A percentile compares a stretch with the other conserved stretches of the same genome.
Evolutionary conservation across 2,888 invertebrate species (phyloP).

Genomic region (Tetheella fluctuosa): DNA sequence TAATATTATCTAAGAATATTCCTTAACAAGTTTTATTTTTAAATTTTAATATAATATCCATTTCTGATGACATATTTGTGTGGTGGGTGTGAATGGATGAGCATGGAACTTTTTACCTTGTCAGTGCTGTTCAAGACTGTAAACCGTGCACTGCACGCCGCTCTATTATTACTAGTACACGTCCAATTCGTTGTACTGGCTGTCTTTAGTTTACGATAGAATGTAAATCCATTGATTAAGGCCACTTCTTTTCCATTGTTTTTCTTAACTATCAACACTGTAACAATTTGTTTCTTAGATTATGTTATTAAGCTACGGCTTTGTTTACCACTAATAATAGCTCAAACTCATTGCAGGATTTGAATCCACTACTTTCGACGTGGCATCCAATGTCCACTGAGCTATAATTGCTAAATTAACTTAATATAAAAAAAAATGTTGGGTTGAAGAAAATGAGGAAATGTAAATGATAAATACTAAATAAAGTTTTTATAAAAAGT

Average conservation of each 20-base stretch:
- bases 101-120: neutral
- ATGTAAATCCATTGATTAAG: neutral
- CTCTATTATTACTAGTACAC: conserved; percentile 5
- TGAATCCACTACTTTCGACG: too few relatives aligned
- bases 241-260: neutral
- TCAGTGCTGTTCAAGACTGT: neutral
- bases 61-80: neutral
- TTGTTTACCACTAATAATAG: too few relatives aligned
- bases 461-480: too few relatives aligned
- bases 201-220: neutral
- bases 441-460: too few relatives aligned
- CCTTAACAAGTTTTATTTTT: too few relatives aligned
- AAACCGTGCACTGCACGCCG: neutral
- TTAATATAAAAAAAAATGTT: too few relatives aligned
- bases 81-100: neutral
- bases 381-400: too few relatives aligned
- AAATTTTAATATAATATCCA: neutral
- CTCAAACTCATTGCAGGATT: too few relatives aligned
- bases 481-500: too few relatives aligned
- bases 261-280: conserved; percentile 5
- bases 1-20: too few relatives aligned
- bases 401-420: too few relatives aligned
- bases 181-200: neutral
- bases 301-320: neutral
- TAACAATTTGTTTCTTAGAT: neutral